Evolutionary conservation across 2,888 invertebrate genomes (phyloP).

Genomic region (Teleiodes luculella): DNA sequence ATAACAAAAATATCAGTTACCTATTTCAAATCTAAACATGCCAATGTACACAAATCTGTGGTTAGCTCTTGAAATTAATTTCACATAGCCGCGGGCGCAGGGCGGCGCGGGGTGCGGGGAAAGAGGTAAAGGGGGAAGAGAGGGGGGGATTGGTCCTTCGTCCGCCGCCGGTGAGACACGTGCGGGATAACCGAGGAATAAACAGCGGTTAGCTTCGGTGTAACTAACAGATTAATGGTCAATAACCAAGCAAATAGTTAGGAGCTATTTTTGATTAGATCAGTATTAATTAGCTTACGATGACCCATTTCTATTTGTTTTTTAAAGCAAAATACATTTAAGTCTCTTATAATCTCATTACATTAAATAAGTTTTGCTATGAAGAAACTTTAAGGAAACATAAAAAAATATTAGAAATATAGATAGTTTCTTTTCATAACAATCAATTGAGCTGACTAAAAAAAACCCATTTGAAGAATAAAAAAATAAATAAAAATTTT

Average conservation of each 20-base stretch:
- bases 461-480: too few species aligned
- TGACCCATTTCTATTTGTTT: too few species aligned
- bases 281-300: too few species aligned
- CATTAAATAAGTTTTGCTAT: too few species aligned
- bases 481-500: too few species aligned
- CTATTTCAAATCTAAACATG: constrained; percentile 19
- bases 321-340: too few species aligned
- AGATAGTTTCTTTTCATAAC: too few species aligned
- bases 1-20: constrained; percentile 34
- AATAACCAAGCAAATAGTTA: not conserved
- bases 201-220: not conserved
- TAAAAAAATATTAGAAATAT: too few species aligned
- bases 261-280: not conserved
- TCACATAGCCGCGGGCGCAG: constrained; percentile 58
- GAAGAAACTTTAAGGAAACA: too few species aligned
- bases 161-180: not conserved
- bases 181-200: not conserved
- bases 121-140: not conserved
- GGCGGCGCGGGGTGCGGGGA: constrained; percentile 19
- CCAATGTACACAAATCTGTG: constrained; percentile 67
- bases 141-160: not conserved
- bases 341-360: too few species aligned
- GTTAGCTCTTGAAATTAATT: constrained; percentile 71
- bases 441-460: too few species aligned
- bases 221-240: not conserved